These are phyloP conservation scores for Ctena decussata DNA, from an alignment of 2,888 invertebrate genomes.

Conservation along the genomic window DNA sequence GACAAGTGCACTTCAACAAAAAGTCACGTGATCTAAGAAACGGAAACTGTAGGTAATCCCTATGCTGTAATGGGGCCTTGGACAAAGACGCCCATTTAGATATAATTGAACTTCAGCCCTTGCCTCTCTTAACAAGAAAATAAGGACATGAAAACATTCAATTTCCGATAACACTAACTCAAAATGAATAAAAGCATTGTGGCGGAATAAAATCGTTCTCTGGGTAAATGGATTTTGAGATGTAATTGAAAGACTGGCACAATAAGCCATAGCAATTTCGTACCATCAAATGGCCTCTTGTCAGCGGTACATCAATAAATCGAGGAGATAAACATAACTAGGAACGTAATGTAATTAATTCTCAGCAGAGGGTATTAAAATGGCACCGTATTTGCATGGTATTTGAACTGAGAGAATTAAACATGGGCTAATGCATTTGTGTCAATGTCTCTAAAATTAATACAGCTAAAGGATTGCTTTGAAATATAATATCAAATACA, in stretches of 20 bases:
- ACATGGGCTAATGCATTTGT: too few relatives aligned
- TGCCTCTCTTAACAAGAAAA: neutral
- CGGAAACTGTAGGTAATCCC: too few relatives aligned
- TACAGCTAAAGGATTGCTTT: too few relatives aligned
- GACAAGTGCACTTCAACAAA: too few relatives aligned
- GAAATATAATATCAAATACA: too few relatives aligned
- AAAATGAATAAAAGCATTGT: neutral
- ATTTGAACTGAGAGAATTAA: too few relatives aligned
- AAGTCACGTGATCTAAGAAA: too few relatives aligned
- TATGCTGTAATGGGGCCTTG: neutral
- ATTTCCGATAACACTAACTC: neutral
- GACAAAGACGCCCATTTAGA: neutral
- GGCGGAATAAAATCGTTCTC: neutral
- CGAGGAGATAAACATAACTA: neutral
- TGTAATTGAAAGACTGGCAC: neutral
- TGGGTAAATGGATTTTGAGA: neutral
- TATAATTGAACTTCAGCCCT: neutral
- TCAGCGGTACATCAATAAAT: neutral
- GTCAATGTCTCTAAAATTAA: too few relatives aligned
- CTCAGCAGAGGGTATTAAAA: constrained; percentile 1
- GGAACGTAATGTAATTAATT: neutral
- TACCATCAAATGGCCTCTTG: neutral
- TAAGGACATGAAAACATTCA: neutral
- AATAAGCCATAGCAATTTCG: constrained; percentile 1
- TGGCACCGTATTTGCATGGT: too few relatives aligned